Evolutionary conservation across 2,797 vertebrate genomes (phyloP).

Genomic region (Petrocephalus sullivani): DNA sequence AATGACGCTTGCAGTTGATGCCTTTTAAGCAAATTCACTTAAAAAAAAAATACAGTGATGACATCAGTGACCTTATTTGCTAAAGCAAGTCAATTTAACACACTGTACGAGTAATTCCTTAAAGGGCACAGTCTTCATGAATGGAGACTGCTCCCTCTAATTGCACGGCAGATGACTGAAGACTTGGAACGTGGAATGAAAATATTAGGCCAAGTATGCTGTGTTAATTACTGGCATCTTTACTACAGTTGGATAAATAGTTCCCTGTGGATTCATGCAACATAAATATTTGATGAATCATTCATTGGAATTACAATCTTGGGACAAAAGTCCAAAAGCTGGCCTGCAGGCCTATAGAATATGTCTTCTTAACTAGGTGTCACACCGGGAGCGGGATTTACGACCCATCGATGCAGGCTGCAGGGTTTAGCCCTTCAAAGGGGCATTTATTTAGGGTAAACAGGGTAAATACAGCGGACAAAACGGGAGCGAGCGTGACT

Average conservation of each 20-base stretch:
- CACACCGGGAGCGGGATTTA: too few species aligned
- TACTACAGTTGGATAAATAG: constrained; percentile 57
- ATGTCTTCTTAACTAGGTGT: constrained; percentile 34
- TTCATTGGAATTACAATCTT: constrained; percentile 58
- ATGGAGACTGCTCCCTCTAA: constrained; percentile 40
- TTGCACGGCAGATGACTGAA: constrained; percentile 47
- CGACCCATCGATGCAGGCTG: too few species aligned
- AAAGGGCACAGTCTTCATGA: constrained; percentile 30
- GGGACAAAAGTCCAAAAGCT: constrained; percentile 48
- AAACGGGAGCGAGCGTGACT: too few species aligned
- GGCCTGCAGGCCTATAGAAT: constrained; percentile 10
- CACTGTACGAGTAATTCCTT: constrained; percentile 53
- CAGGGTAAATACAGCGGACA: too few species aligned
- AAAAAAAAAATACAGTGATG: constrained; percentile 29
- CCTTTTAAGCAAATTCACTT: constrained; percentile 9
- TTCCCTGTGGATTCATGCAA: constrained; percentile 44
- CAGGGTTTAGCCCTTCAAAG: too few species aligned
- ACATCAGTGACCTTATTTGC: constrained; percentile 38
- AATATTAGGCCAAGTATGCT: constrained; percentile 53
- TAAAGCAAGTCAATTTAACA: constrained; percentile 45
- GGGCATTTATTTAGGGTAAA: too few species aligned
- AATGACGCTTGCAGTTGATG: neutral
- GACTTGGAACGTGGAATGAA: constrained; percentile 42
- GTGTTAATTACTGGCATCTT: constrained; percentile 64
- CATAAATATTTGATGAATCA: constrained; percentile 60